These are phyloP conservation scores for Hedychridium roseum DNA, from an alignment of 2,888 invertebrate genomes.

Conservation along the genomic window DNA sequence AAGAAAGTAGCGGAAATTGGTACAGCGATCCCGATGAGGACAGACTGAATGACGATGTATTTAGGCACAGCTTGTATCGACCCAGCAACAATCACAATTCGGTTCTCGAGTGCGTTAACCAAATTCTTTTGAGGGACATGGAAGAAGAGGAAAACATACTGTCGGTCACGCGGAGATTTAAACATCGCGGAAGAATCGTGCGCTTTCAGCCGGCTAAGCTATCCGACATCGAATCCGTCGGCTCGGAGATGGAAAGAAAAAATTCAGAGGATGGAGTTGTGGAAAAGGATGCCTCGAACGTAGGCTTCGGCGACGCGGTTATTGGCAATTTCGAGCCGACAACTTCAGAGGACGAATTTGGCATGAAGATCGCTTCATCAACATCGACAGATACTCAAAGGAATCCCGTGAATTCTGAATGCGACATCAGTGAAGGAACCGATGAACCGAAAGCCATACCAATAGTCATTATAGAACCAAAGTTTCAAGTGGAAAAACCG, in stretches of 20 bases:
- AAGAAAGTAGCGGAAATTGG: constrained; percentile 77
- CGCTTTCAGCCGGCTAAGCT: constrained; percentile 58
- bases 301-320: constrained; percentile 21
- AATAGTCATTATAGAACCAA: constrained; percentile 54
- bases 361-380: constrained; percentile 44
- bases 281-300: constrained; percentile 26
- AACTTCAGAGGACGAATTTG: constrained; percentile 54
- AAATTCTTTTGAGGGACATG: constrained; percentile 80
- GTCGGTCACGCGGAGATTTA: constrained; percentile 59
- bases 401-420: constrained; percentile 19
- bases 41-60: constrained; percentile 69
- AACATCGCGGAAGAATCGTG: constrained; percentile 59
- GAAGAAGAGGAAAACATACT: constrained; percentile 64
- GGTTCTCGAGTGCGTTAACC: constrained; percentile 86
- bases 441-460: constrained; percentile 54
- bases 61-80: constrained; percentile 55
- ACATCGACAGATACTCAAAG: constrained; percentile 9
- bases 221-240: constrained; percentile 61
- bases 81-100: constrained; percentile 80
- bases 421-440: constrained; percentile 35
- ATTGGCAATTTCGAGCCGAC: constrained; percentile 42
- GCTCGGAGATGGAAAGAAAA: constrained; percentile 60
- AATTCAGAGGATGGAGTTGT: constrained; percentile 54
- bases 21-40: constrained; percentile 83
- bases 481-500: constrained; percentile 35